Evolutionary conservation across 2,888 invertebrate species (phyloP), one percentile per base, ranked within the genome.

Genomic region (Hoplodrina ambigua): DNA sequence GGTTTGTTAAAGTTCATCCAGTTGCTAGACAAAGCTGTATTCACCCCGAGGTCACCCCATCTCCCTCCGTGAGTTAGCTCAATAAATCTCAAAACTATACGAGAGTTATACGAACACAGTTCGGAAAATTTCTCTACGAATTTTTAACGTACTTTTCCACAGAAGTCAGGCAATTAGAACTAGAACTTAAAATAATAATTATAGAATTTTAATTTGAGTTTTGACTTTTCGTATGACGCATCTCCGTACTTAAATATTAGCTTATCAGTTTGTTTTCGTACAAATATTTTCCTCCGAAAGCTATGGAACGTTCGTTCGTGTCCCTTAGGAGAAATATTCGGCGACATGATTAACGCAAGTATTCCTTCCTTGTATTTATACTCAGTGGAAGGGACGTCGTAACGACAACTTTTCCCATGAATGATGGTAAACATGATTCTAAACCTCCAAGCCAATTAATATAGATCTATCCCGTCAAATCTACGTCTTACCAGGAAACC

Each of bases 1-100:
- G 44, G 58, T 70, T 70, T 54, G 68, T 50, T 65, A 55, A 68
- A 72, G 59, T 70, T 75, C 58, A 68, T 52, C 49, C 62, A 69
- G 64, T 62, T 57, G 37, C 52, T 55, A 63, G 54, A 70, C 63
- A 70, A 64, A 55, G 66, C 46, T 53, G 41, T 58, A 46, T 53
- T 59, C 71, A 57, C 37, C 65, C 62, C 49, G 65, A 63, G 66
- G 75, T 70, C 46, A 59, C n/a, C 56, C 17, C 55, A 53, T 71
- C 62, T 66, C 58, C 46, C 55, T 49, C 10, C 55, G 65, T 49
- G 55, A 64, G 54, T 52, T 54, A 66, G 15, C 59, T 63, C 56
- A 52, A 66, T 70, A 70, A 54, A 67, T 63, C 54, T 30, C 54
- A 58, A 56, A 78, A 60, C 44, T 60, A 52, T 53, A 54, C 46